These are phyloP conservation scores for Rhincodon typus DNA, from an alignment of 2,797 vertebrate species.

Conservation along the genomic window DNA sequence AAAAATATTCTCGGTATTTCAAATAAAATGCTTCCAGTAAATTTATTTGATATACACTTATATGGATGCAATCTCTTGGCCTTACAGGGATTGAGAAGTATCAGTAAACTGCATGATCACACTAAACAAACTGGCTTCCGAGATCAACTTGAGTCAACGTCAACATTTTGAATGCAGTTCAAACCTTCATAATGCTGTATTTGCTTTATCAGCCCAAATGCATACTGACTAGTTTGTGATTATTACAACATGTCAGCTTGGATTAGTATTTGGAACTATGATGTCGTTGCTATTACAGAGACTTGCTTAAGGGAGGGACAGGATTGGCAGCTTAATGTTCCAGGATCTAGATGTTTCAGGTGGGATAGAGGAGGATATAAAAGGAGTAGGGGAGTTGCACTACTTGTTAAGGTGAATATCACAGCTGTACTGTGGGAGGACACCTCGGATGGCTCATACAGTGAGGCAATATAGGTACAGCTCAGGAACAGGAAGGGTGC, in stretches of 20 bases:
- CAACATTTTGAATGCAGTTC: constrained; percentile 11
- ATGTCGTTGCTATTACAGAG: no score
- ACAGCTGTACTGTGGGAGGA: no score
- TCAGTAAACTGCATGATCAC: neutral
- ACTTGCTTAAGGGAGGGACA: no score
- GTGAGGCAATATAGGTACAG: no score
- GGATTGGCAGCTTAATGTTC: no score
- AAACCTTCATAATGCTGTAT: neutral
- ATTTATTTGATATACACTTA: neutral
- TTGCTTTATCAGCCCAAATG: neutral
- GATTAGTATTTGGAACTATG: no score
- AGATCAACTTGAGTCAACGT: neutral
- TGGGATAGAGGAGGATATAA: no score
- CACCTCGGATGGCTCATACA: no score
- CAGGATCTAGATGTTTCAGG: no score
- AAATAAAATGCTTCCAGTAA: neutral
- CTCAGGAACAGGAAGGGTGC: no score
- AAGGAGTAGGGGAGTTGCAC: no score
- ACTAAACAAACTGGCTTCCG: neutral
- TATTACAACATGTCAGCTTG: neutral
- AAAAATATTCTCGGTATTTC: neutral
- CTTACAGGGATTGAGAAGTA: neutral
- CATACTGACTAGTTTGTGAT: neutral
- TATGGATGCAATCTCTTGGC: neutral
- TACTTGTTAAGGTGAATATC: no score